Base-by-base conservation (phyloP, 2,113 vertebrate species). In the Psilopogon haemacephalus region DNA sequence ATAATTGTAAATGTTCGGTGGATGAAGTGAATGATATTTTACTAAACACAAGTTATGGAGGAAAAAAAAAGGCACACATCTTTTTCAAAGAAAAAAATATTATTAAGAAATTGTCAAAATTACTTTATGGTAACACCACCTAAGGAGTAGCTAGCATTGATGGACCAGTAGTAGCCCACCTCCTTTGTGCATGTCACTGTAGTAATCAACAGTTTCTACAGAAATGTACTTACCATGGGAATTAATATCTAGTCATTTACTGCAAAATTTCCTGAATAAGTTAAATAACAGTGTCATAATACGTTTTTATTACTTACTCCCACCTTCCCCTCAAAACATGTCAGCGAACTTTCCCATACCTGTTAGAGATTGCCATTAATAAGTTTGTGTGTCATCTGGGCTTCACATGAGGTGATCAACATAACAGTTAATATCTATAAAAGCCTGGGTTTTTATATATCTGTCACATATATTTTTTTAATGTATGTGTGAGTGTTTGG, bases 101-200 rank as follows among this genome's bases (percentile, higher is more conserved):
- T 88, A 79, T 76, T 83, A 79, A 89, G 71, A 84, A 91, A 63
- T 38, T 55, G 71, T 91, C 37, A 95, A 64, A 95, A 83, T 79
- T 20, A 58, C 78, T 92, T 75, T 65, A 79, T 79, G 77, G 7
- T 92, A 73, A 87, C 69, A 70, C 50, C 59, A 80, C 35, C 62
- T 87, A 85, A 85, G 64, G 68, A 67, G 78, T 3, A 94, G 32
- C 68, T 85, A 44, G 84, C 44, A 86, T 44, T 91, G 68, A 24
- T 7, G 3, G 78, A 80, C 75, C 56, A 91, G 74, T 50, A 79
- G 55, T 82, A 86, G 81, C 42, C 55, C 71, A 62, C 20, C 90
- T 85, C 50, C 52, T 94, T 94, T 94, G 40, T 85, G 12, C 35
- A 72, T 64, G 33, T 16, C 52, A 75, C 63, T 63, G 65, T 76